Evolutionary conservation across 2,888 invertebrate genomes (phyloP), one percentile per base, ranked within the genome.

Genomic region (Lomographa bimaculata): DNA sequence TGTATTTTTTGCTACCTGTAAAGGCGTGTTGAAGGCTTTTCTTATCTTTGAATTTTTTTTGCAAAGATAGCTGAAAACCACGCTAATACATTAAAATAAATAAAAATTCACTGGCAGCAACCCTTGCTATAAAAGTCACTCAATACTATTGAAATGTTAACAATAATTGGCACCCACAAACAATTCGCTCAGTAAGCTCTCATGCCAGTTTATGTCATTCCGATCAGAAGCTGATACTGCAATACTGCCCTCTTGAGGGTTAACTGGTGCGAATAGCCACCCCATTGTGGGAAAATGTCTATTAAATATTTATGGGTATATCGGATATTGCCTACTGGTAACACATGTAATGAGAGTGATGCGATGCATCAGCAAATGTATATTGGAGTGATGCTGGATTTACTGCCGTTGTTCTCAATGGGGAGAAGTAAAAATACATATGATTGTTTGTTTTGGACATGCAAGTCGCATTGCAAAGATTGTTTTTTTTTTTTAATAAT

Each of bases 281-380:
- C 83, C 85, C 77, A 82, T 86, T 86, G 85, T 86, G 86, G 83
- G 84, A 87, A 87, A 78, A 85, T 80, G 70, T 79, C 79, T 80
- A 80, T 86, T 84, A 79, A 87, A 86, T 86, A 87, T 87, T 85
- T 87, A 87, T 85, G 77, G 78, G 64, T 32, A 68, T 73, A 73
- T 75, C 70, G 72, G 66, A 60, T 49, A 46, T 50, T 49, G 42
- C 29, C 61, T 61, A 55, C 60, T 65, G 69, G 63, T 60, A 71
- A 68, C 64, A 66, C 68, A 66, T 65, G 71, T 71, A 60, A 70
- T 71, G 70, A 59, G 58, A 58, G 60, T 63, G 57, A 26, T 33
- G 30, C 27, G 19, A 36, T 35, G 35, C 20, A 29, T 53, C 39
- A 41, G 38, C 21, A 36, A 47, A 47, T 38, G 64, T 69, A 60